These are phyloP conservation scores for Drosophila greeni DNA, from an alignment of 2,888 invertebrate species.

Conservation along the genomic window DNA sequence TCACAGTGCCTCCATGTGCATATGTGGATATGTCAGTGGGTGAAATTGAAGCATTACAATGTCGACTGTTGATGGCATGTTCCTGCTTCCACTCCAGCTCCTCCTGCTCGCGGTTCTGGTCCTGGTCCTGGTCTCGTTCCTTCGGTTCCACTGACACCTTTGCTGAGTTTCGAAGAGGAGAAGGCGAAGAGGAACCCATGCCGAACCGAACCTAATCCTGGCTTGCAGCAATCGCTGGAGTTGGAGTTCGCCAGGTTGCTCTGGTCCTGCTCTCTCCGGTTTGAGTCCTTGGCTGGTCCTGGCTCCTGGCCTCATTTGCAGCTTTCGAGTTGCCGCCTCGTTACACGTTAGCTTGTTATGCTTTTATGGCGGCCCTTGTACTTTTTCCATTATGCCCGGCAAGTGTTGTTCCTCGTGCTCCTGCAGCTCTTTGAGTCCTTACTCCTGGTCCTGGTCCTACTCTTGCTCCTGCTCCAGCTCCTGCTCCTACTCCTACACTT, in stretches of 20 bases:
- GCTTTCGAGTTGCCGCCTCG: slow-evolving; percentile 51
- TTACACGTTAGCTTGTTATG: slow-evolving; percentile 62
- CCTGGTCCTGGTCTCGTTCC: slow-evolving; percentile 18
- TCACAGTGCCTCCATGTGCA: slow-evolving; percentile 5
- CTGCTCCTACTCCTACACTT: not conserved
- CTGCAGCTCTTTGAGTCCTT: slow-evolving; percentile 1
- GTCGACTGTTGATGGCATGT: slow-evolving; percentile 53
- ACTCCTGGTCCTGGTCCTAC: not conserved
- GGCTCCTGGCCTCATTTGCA: slow-evolving; percentile 57
- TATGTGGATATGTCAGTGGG: slow-evolving; percentile 26
- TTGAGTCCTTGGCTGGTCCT: slow-evolving; percentile 12
- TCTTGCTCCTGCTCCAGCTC: not conserved
- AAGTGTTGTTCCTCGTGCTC: slow-evolving; percentile 34
- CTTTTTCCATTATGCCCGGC: slow-evolving; percentile 48
- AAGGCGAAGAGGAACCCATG: not conserved
- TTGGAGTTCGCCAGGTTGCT: slow-evolving; percentile 19
- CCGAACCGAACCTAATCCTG: slow-evolving; percentile 19
- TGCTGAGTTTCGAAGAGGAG: not conserved
- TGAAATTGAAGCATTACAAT: slow-evolving; percentile 60
- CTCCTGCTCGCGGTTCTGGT: slow-evolving; percentile 20
- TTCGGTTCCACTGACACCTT: slow-evolving; percentile 29
- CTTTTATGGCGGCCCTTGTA: slow-evolving; percentile 56
- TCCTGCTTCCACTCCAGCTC: slow-evolving; percentile 1
- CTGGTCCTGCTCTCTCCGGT: slow-evolving; percentile 12
- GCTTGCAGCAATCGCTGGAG: slow-evolving; percentile 12